A percentile compares a stretch with the other conserved stretches of the same genome.
These are phyloP conservation scores for Limnodromus scolopaceus DNA, from an alignment of 2,797 vertebrate species.

Conservation along the genomic window DNA sequence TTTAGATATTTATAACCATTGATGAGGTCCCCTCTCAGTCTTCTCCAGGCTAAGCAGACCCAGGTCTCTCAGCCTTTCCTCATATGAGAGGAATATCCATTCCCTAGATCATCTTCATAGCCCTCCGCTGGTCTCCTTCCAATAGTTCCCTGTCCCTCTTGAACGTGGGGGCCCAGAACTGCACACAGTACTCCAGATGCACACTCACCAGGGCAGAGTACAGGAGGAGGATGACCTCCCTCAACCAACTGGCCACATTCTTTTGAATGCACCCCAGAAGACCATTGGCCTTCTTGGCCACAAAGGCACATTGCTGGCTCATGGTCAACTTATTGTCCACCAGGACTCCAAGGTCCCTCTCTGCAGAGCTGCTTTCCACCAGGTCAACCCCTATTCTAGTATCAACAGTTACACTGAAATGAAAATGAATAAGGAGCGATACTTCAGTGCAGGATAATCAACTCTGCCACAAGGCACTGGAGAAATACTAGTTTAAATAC, in stretches of 20 bases:
- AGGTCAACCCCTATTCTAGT: neutral
- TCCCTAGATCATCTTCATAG: no score
- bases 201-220: neutral
- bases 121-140: no score
- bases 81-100: no score
- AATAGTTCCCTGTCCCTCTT: no score
- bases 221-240: neutral
- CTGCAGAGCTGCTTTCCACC: neutral
- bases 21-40: no score
- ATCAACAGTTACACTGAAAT: constrained; percentile 45
- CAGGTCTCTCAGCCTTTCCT: no score
- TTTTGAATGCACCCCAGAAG: neutral
- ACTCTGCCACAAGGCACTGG: neutral
- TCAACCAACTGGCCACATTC: neutral
- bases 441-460: constrained; percentile 26
- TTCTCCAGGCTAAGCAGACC: no score
- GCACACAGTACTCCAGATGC: no score
- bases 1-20: no score
- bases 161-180: no score
- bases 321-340: neutral
- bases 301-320: neutral
- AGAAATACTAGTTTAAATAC: constrained; percentile 15
- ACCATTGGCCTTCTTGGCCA: neutral
- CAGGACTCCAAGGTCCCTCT: neutral
- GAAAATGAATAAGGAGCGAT: constrained; percentile 36